Percentiles rank a stretch among this genome's conserved stretches.
These are phyloP conservation scores for Biston stratarius DNA, from an alignment of 2,888 invertebrate species.

Conservation along the genomic window DNA sequence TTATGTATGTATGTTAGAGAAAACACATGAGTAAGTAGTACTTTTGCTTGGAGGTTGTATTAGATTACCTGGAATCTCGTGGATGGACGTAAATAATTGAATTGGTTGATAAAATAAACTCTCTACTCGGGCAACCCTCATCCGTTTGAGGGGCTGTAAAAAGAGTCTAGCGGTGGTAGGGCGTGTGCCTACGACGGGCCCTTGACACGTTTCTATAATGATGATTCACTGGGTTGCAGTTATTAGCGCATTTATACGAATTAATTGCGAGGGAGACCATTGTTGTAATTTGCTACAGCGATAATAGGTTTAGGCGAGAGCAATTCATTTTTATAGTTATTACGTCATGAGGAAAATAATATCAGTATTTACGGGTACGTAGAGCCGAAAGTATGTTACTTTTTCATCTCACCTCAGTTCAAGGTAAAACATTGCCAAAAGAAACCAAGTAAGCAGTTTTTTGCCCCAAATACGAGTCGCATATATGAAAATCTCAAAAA, in stretches of 20 bases:
- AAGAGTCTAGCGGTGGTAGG: constrained; percentile 43
- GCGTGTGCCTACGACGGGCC: constrained; percentile 59
- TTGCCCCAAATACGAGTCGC: constrained; percentile 20
- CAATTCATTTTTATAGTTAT: constrained; percentile 44
- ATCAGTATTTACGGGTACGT: constrained; percentile 22
- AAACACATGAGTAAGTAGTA: constrained; percentile 40
- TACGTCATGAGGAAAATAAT: constrained; percentile 34
- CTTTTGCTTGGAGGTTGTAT: constrained; percentile 37
- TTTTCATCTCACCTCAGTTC: constrained; percentile 22
- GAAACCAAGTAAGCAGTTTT: constrained; percentile 21
- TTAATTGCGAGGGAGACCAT: constrained; percentile 50
- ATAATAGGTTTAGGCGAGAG: constrained; percentile 38
- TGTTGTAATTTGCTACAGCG: constrained; percentile 40
- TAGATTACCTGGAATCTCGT: constrained; percentile 39
- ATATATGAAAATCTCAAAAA: constrained; percentile 38
- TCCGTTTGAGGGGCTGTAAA: constrained; percentile 39
- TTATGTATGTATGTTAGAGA: constrained; percentile 50
- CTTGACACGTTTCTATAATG: constrained; percentile 74
- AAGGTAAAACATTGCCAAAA: constrained; percentile 25
- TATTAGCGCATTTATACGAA: constrained; percentile 62
- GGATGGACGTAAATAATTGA: constrained; percentile 44
- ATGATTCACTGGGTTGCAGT: constrained; percentile 68
- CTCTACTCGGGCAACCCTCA: constrained; percentile 27
- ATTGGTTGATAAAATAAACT: constrained; percentile 66
- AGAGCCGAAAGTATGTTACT: constrained; percentile 9